A percentile compares a stretch with the other conserved stretches of the same genome.
These are phyloP conservation scores for Esperia sulphurella DNA, from an alignment of 2,888 invertebrate species.

Conservation along the genomic window DNA sequence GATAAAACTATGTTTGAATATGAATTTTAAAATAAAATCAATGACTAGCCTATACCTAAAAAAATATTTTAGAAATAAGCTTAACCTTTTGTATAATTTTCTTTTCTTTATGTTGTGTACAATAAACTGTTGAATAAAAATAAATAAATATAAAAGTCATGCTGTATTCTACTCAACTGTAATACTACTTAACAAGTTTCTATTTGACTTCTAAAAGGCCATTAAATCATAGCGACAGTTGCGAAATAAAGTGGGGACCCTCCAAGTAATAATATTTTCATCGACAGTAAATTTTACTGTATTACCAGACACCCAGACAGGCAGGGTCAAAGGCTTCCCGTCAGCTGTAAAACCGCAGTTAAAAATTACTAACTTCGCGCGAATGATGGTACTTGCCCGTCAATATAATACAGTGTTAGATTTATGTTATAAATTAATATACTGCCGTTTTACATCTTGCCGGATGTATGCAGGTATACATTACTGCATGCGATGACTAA, in stretches of 20 bases:
- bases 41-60: too few species aligned
- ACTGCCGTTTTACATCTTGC: too few species aligned
- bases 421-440: neutral
- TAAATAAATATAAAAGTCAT: too few species aligned
- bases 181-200: neutral
- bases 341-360: slow-evolving; percentile 28
- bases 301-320: slow-evolving; percentile 9
- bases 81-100: too few species aligned
- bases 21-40: too few species aligned
- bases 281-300: slow-evolving; percentile 27
- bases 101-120: too few species aligned
- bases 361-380: slow-evolving; percentile 17
- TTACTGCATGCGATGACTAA: too few species aligned
- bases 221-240: neutral
- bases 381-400: neutral
- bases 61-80: too few species aligned
- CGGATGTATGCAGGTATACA: too few species aligned
- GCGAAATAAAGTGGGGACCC: slow-evolving; percentile 1
- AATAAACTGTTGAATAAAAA: too few species aligned
- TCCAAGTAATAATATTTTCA: slow-evolving; percentile 22
- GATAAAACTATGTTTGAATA: too few species aligned
- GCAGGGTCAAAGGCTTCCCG: slow-evolving; percentile 24
- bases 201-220: neutral
- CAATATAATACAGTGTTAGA: neutral
- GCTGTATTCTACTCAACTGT: too few species aligned